Percentiles rank a stretch among this genome's conserved stretches.
phyloP scores from a whole-genome alignment of 2,797 vertebrate genomes.

The Megaceryle alcyon region DNA sequence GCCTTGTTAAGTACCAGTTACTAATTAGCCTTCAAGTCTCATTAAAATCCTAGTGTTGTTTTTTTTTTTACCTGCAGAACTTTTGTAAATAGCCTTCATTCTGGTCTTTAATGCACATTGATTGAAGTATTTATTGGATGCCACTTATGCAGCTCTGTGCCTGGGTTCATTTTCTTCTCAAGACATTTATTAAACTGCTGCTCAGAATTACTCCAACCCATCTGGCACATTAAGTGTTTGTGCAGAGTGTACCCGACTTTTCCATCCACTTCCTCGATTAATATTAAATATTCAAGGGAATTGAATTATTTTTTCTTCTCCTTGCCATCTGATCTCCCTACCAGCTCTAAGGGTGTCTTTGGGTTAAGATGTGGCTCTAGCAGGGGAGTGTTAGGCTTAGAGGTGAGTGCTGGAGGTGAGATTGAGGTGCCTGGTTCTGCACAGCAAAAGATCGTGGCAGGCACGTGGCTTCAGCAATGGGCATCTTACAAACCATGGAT shows the following conservation, averaged over 20 bases:
- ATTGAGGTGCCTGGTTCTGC: not conserved
- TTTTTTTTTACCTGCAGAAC: slow-evolving; percentile 25
- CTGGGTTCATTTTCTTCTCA: slow-evolving; percentile 40
- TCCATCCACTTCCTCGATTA: slow-evolving; percentile 45
- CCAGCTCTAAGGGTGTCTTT: rapidly evolving
- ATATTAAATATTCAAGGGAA: slow-evolving; percentile 49
- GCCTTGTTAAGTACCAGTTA: slow-evolving; percentile 13
- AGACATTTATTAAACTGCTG: slow-evolving; percentile 38
- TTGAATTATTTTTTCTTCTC: not conserved
- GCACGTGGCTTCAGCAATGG: not conserved
- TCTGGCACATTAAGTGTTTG: slow-evolving; percentile 52
- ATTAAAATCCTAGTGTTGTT: slow-evolving; percentile 1
- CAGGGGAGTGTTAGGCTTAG: not conserved
- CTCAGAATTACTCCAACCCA: slow-evolving; percentile 48
- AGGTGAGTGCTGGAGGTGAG: not conserved
- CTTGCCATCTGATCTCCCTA: not conserved
- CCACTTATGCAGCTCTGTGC: slow-evolving; percentile 46
- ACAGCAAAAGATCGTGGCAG: not conserved
- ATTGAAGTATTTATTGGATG: slow-evolving; percentile 62
- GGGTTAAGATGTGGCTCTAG: not conserved
- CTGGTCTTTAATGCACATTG: slow-evolving; percentile 41
- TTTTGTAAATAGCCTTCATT: slow-evolving; percentile 46
- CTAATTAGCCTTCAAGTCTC: slow-evolving; percentile 51
- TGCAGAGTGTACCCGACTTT: slow-evolving; percentile 30
- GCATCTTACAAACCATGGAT: not conserved